phyloP scores from a whole-genome alignment of 1,140 invertebrate species.

The Chrysopa pallens region DNA sequence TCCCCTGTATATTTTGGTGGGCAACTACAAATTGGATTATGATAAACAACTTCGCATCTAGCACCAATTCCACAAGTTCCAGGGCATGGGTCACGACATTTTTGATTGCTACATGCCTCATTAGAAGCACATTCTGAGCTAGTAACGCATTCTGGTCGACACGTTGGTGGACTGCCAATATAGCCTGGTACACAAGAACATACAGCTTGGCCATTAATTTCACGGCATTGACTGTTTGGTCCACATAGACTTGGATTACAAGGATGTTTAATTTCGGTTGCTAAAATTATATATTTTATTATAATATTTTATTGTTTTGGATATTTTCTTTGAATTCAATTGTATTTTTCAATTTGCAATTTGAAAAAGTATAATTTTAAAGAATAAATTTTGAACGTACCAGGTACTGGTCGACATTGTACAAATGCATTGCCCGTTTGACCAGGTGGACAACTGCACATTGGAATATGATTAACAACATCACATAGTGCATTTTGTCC shows the following conservation, averaged over 20 bases:
- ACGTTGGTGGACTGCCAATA: slow-evolving; percentile 52
- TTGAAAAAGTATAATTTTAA: no score
- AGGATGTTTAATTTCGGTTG: slow-evolving; percentile 26
- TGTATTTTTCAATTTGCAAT: no score
- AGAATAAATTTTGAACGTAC: slow-evolving; percentile 3
- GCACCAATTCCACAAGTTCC: slow-evolving; percentile 53
- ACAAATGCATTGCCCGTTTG: slow-evolving; percentile 39
- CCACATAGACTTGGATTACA: slow-evolving; percentile 43
- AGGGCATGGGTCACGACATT: slow-evolving; percentile 55
- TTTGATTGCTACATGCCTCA: slow-evolving; percentile 52
- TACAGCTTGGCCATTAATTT: slow-evolving; percentile 37
- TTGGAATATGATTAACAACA: slow-evolving; percentile 43
- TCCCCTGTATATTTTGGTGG: slow-evolving; percentile 50
- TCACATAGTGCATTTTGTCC: slow-evolving; percentile 45
- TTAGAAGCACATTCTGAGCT: slow-evolving; percentile 50
- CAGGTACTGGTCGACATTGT: background rate
- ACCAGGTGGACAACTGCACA: slow-evolving; percentile 42
- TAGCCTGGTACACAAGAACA: slow-evolving; percentile 48
- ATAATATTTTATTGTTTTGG: no score
- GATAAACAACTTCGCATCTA: slow-evolving; percentile 48
- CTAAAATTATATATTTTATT: slow-evolving; percentile 21
- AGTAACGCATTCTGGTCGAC: slow-evolving; percentile 50
- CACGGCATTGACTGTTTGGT: slow-evolving; percentile 37
- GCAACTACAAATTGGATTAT: slow-evolving; percentile 48
- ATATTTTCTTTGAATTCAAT: no score